Percentiles rank a stretch among this genome's conserved stretches.
Conservation (phyloP, 2,113 vertebrate genomes). For the Myrmecobius fasciatus region DNA sequence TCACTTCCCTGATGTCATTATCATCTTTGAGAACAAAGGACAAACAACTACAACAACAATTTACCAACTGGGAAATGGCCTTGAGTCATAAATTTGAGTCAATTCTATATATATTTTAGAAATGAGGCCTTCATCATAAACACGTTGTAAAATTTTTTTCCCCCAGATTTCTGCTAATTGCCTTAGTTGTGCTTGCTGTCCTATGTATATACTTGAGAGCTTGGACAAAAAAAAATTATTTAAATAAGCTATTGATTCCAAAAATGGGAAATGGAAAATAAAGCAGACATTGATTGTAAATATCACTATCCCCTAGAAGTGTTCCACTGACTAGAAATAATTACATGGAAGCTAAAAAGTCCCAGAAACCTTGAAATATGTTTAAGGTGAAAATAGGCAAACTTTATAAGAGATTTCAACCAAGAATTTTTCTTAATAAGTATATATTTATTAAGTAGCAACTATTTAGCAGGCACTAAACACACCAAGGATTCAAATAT, state of each 20-base stretch:
- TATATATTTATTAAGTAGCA: not conserved
- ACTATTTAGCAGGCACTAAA: not conserved
- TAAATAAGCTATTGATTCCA: not conserved
- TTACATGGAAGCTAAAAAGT: not conserved
- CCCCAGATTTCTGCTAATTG: not conserved
- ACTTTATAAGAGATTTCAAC: not conserved
- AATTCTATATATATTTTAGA: too few relatives aligned
- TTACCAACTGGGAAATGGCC: too few relatives aligned
- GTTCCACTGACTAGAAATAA: not conserved
- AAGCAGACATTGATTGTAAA: not conserved
- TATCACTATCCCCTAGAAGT: not conserved
- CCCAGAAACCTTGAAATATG: not conserved
- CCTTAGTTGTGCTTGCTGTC: not conserved
- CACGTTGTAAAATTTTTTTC: too few relatives aligned
- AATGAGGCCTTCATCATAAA: too few relatives aligned
- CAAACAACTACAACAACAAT: too few relatives aligned
- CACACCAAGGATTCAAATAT: not conserved
- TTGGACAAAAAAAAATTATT: not conserved
- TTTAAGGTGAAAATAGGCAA: not conserved
- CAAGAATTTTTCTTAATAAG: not conserved
- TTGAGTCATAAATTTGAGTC: too few relatives aligned
- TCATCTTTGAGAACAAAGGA: too few relatives aligned
- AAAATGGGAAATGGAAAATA: not conserved
- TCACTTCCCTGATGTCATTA: too few relatives aligned
- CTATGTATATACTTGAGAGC: not conserved